Conservation (phyloP, 2,888 invertebrate genomes). For the Anticlea derivata region DNA sequence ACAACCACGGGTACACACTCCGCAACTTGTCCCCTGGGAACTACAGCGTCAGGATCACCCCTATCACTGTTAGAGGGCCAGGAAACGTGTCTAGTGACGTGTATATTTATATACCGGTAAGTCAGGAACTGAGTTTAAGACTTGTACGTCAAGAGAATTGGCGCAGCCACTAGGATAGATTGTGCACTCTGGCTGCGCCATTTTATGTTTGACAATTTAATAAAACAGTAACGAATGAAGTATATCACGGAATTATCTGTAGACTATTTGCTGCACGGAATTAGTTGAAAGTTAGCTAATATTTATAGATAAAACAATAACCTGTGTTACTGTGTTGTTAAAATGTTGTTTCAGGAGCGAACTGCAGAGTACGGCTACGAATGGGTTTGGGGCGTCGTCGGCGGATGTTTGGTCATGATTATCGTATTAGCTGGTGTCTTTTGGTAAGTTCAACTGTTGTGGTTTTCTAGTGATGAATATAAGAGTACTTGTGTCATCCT, state of each 20-base stretch:
- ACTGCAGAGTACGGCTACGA: constrained; percentile 50
- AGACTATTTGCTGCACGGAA: too few relatives aligned
- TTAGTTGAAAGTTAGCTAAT: background rate
- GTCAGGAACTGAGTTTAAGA: too few relatives aligned
- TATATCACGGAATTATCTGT: too few relatives aligned
- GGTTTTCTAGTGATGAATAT: too few relatives aligned
- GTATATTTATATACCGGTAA: constrained; percentile 86
- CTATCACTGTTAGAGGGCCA: constrained; percentile 90
- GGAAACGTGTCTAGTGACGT: constrained; percentile 84
- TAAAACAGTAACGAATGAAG: too few relatives aligned
- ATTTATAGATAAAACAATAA: constrained; percentile 9
- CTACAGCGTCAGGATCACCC: constrained; percentile 90
- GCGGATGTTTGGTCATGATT: constrained; percentile 58
- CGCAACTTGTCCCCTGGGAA: constrained; percentile 89
- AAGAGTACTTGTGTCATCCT: too few relatives aligned
- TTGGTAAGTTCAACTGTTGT: constrained; percentile 40
- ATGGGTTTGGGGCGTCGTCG: constrained; percentile 62
- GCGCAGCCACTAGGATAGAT: too few relatives aligned
- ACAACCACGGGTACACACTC: constrained; percentile 76
- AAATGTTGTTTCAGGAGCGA: constrained; percentile 60
- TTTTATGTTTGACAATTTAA: too few relatives aligned
- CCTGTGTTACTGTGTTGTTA: constrained; percentile 16
- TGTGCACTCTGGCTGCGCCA: too few relatives aligned
- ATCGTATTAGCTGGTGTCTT: constrained; percentile 59
- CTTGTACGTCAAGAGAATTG: background rate